These are phyloP conservation scores for Propithecus deckenii DNA, from an alignment of 2,797 vertebrate species.

Conservation along the genomic window DNA sequence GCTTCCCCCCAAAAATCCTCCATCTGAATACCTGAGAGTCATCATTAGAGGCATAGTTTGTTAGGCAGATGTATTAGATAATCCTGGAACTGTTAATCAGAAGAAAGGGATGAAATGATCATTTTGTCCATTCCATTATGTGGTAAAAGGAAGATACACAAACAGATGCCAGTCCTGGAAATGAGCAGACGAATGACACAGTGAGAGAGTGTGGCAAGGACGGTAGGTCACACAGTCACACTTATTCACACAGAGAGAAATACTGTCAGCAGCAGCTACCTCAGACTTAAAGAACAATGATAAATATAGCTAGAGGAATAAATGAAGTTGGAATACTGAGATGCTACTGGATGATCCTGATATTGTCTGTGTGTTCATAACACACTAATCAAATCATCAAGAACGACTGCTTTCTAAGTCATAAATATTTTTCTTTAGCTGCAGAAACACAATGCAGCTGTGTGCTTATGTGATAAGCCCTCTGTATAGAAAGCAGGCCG, in stretches of 20 bases:
- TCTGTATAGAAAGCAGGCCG: background rate
- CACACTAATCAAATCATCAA: background rate
- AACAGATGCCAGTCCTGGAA: background rate
- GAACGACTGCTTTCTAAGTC: background rate
- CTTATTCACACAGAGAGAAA: background rate
- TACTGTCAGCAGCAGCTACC: background rate
- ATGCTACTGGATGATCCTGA: background rate
- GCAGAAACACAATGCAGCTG: conserved; percentile 24
- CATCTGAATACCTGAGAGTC: background rate
- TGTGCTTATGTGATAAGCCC: background rate
- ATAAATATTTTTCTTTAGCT: conserved; percentile 12
- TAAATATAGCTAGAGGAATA: background rate
- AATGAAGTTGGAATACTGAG: background rate
- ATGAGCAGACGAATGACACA: background rate
- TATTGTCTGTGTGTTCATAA: background rate
- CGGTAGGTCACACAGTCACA: background rate
- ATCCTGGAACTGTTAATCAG: background rate
- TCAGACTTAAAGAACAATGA: background rate
- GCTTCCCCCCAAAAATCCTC: background rate
- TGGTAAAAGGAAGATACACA: background rate
- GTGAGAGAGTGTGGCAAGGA: background rate
- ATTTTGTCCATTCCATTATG: background rate
- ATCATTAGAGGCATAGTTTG: background rate
- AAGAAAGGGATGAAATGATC: background rate
- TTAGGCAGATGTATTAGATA: background rate